These are phyloP conservation scores for Mixornis gularis DNA, from an alignment of 2,113 vertebrate species.

Conservation along the genomic window DNA sequence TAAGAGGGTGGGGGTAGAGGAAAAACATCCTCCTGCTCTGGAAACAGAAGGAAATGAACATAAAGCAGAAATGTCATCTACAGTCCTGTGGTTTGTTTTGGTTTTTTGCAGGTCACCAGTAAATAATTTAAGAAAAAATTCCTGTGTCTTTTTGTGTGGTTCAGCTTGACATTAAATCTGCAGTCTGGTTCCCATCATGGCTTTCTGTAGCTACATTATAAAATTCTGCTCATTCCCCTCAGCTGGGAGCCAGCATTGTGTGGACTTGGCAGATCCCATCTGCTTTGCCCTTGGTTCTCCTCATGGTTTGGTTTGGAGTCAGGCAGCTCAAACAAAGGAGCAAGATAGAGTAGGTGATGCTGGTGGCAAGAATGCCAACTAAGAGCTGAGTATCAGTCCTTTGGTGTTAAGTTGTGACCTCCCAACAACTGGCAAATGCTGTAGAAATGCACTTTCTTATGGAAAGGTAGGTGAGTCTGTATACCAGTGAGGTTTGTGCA, in stretches of 20 bases:
- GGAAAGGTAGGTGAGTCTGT: not conserved
- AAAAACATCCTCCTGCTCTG: not conserved
- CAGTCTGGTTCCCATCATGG: not conserved
- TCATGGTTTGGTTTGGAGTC: not conserved
- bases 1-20: not conserved
- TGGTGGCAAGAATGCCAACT: not conserved
- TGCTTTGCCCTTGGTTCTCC: conserved; percentile 18
- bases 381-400: not conserved
- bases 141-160: not conserved
- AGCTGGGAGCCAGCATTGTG: not conserved
- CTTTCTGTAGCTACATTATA: conserved; percentile 2
- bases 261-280: not conserved
- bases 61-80: not conserved
- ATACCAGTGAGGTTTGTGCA: not conserved
- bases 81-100: not conserved
- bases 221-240: not conserved
- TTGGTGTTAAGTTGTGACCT: not conserved
- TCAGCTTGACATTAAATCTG: not conserved
- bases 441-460: not conserved
- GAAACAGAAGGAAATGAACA: not conserved
- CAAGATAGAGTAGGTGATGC: not conserved
- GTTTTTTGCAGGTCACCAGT: not conserved
- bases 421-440: not conserved
- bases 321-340: not conserved
- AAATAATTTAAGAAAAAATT: not conserved